A percentile compares a stretch with the other conserved stretches of the same genome.
These are phyloP conservation scores for Vanacampus margaritifer DNA, from an alignment of 2,113 vertebrate genomes.

Conservation along the genomic window DNA sequence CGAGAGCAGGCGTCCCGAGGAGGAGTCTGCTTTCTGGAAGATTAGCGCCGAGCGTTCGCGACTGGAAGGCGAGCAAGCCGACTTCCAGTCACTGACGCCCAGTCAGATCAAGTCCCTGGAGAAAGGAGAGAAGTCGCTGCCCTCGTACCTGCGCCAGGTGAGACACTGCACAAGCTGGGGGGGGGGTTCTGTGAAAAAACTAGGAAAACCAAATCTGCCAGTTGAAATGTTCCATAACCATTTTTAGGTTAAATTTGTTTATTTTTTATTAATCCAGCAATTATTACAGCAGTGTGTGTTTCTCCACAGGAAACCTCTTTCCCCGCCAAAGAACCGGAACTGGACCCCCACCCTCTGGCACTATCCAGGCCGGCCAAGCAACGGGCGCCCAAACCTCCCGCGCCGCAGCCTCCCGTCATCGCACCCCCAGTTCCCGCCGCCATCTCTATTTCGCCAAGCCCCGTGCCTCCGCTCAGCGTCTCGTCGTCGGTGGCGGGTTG, in stretches of 20 bases:
- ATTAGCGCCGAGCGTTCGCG: constrained; percentile 89
- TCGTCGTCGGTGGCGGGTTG: constrained; percentile 62
- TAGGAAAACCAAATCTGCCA: too few relatives aligned
- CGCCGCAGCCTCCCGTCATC: constrained; percentile 65
- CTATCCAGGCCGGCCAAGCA: constrained; percentile 70
- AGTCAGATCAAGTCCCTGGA: constrained; percentile 98
- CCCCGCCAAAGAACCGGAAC: constrained; percentile 49
- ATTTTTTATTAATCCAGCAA: too few relatives aligned
- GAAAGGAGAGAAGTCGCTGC: constrained; percentile 90
- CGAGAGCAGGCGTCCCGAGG: constrained; percentile 79
- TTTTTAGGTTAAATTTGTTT: too few relatives aligned
- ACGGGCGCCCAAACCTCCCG: constrained; percentile 65
- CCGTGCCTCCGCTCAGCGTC: constrained; percentile 43
- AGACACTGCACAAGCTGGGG: background rate
- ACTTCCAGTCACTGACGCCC: constrained; percentile 90
- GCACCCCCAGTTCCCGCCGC: constrained; percentile 48
- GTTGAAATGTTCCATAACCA: too few relatives aligned
- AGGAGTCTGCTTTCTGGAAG: constrained; percentile 94
- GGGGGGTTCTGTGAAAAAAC: too few relatives aligned
- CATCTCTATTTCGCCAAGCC: constrained; percentile 68
- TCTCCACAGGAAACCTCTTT: constrained; percentile 46
- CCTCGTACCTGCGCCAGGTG: constrained; percentile 83
- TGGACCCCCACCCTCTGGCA: constrained; percentile 42
- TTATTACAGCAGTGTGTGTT: too few relatives aligned
- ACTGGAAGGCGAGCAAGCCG: constrained; percentile 82